Evolutionary conservation across 2,797 vertebrate genomes (phyloP).

Genomic region (Acanthurus tractus): DNA sequence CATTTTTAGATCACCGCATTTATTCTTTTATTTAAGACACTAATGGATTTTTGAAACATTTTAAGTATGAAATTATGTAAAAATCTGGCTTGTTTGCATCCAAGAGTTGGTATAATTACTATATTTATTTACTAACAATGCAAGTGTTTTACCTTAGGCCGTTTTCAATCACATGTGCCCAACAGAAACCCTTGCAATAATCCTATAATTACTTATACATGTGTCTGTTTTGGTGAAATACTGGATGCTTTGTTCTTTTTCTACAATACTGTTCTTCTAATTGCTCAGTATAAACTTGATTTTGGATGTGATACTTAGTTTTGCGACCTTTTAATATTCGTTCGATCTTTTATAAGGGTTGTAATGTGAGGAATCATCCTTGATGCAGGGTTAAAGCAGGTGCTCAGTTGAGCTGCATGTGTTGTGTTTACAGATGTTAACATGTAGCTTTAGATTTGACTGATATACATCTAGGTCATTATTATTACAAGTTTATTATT

Average conservation of each 20-base stretch:
- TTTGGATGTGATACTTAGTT: neutral
- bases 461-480: no score
- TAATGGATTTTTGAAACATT: no score
- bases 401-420: conserved; percentile 5
- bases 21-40: neutral
- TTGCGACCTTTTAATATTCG: neutral
- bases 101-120: neutral
- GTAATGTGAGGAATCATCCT: neutral
- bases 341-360: neutral
- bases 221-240: no score
- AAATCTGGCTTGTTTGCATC: neutral
- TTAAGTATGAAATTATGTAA: neutral
- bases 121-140: neutral
- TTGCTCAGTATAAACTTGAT: neutral
- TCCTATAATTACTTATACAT: neutral
- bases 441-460: no score
- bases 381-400: neutral
- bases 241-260: neutral
- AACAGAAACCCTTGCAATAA: neutral
- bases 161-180: neutral
- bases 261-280: neutral
- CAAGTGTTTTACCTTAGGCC: neutral
- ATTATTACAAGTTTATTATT: no score
- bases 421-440: conserved; percentile 19
- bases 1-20: neutral